A percentile compares a stretch with the other conserved stretches of the same genome.
Evolutionary conservation across 1,140 invertebrate genomes (phyloP).

Genomic region (Zaprionus lachaisei): DNA sequence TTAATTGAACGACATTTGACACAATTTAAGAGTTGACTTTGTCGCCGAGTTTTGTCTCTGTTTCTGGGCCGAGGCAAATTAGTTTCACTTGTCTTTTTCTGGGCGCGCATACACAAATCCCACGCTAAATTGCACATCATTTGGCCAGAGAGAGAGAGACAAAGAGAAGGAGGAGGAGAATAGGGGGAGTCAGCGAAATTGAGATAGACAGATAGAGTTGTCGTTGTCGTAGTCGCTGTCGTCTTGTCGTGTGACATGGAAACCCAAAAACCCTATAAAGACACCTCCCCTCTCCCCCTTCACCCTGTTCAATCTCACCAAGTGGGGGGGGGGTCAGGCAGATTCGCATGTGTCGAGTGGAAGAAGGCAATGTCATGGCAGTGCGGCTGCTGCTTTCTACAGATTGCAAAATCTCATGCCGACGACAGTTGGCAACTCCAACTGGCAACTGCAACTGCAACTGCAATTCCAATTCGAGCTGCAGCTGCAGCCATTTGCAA

Average conservation of each 20-base stretch:
- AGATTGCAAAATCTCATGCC: conserved; percentile 74
- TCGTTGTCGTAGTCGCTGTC: conserved; percentile 34
- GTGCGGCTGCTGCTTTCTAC: conserved; percentile 61
- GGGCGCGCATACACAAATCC: conserved; percentile 33
- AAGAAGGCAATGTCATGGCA: conserved; percentile 66
- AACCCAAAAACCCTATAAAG: conserved; percentile 60
- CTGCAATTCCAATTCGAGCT: conserved; percentile 12
- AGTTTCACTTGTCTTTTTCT: conserved; percentile 68
- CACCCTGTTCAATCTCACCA: neutral
- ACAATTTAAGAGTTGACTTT: conserved; percentile 66
- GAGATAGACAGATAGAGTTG: conserved; percentile 35
- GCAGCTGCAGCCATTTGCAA: conserved; percentile 50
- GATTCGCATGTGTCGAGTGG: conserved; percentile 38
- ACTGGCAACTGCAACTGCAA: conserved; percentile 7
- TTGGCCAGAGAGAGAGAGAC: conserved; percentile 17
- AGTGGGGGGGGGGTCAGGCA: conserved; percentile 29
- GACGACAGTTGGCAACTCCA: conserved; percentile 49
- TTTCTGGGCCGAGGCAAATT: conserved; percentile 56
- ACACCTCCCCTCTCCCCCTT: no score
- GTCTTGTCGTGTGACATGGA: conserved; percentile 65
- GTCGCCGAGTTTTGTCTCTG: conserved; percentile 10
- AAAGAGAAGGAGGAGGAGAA: neutral
- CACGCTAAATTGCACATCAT: conserved; percentile 69
- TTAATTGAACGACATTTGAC: conserved; percentile 79
- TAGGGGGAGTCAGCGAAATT: conserved; percentile 27